Base-by-base conservation (phyloP, 2,797 vertebrate species). In the Synaphobranchus kaupii region DNA sequence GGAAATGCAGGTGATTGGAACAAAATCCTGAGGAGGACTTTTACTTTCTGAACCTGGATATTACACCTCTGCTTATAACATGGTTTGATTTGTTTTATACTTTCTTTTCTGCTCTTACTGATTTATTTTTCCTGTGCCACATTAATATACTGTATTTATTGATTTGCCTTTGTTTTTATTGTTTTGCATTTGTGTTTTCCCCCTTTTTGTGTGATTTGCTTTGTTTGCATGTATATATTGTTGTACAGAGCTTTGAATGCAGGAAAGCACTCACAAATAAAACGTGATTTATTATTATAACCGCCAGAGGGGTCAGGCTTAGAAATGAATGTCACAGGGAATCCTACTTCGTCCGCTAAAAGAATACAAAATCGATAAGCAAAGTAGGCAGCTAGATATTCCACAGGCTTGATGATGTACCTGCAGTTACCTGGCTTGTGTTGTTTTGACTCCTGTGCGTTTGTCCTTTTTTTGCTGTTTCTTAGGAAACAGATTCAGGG, bases 401-500 rank as follows among this genome's bases (percentile, higher is more conserved):
- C 15, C 0, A 4, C 34, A 78, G 73, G 39, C 17, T 47, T 25
- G 44, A 81, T 50, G 8, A 22, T 50, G 10, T 22, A 81, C 5
- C 78, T 81, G 78, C 20, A 6, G 25, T 44, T n/a, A 39, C 10
- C 25, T 20, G 8, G 71, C 68, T 71, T 5, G 10, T 39, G 3
- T 17, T 15, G 71, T 5, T 6, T 34, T 76, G 71, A 39, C 20
- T 80, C 44, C 44, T 22, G 17, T 48, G 44, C n/a, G 8, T 81
- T 47, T 81, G 6, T 25, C 47, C 20, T 50, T 89, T 92, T 89
- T 92, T 52, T 91, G 15, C 89, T 92, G 94, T 96, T 93, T 94
- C 87, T 22, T 94, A 99, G 98, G 97, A 98, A 95, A 95, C 92
- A 0, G 97, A 99, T 93, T 96, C 97, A 0, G 98, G 98, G 81